phyloP scores from a whole-genome alignment of 1,140 invertebrate genomes.

The Drosophila truncata region DNA sequence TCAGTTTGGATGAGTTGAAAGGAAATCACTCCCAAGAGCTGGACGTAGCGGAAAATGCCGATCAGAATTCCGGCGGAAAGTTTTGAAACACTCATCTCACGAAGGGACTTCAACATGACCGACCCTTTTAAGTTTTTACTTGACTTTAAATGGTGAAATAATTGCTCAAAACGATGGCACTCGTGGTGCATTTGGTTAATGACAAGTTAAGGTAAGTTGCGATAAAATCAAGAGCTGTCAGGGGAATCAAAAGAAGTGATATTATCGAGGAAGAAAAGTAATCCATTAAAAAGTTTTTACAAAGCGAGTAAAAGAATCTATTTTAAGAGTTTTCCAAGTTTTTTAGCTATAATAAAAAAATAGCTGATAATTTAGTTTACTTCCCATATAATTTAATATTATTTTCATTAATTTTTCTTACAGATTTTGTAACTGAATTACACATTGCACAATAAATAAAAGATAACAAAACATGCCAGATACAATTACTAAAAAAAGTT shows the following conservation, averaged over 20 bases:
- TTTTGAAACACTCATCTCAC: conserved; percentile 11
- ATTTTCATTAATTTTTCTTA: background rate
- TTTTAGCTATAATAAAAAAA: background rate
- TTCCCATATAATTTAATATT: background rate
- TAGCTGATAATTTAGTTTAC: too few relatives aligned
- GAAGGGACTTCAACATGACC: background rate
- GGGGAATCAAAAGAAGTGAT: background rate
- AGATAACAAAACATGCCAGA: conserved; percentile 42
- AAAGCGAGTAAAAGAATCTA: background rate
- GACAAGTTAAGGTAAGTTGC: background rate
- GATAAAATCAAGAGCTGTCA: conserved; percentile 9
- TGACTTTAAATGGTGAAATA: background rate
- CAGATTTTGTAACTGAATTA: conserved; percentile 28
- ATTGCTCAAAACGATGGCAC: background rate
- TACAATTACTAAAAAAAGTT: conserved; percentile 41
- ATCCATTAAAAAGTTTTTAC: background rate
- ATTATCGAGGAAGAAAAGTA: background rate
- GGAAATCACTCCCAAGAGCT: background rate
- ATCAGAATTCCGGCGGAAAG: conserved; percentile 6
- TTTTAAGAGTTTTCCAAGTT: background rate
- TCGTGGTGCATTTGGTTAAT: conserved; percentile 4
- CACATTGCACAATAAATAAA: conserved; percentile 41
- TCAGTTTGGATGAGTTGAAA: background rate
- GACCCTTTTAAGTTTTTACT: background rate
- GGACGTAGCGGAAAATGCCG: background rate